Evolutionary conservation across 1,140 invertebrate species (phyloP), one percentile per base, ranked within the genome.

Genomic region (Rhyzopertha dominica): DNA sequence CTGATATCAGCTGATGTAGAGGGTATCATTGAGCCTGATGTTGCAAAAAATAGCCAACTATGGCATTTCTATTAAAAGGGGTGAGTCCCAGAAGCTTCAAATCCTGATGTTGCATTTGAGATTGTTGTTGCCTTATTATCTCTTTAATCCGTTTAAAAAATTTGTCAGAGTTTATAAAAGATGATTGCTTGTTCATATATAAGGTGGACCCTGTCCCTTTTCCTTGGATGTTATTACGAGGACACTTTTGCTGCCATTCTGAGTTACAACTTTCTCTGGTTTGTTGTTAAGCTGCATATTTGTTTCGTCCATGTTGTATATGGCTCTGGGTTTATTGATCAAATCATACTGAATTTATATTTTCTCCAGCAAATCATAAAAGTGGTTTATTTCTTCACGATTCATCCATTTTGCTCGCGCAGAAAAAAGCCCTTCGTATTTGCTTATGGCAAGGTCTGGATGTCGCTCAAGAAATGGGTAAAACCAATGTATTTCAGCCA

Each of bases 251-350:
- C 60, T 22, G 51, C 59, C 59, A 58, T 66, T 71, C 2, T 26
- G 59, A 5, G 66, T 61, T 37, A 68, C 12, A n/a, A 71, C 61
- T 53, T 66, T 58, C 18, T 56, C 61, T 18, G 61, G 43, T 53
- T 61, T 62, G 52, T 66, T 70, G 32, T 63, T 68, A 4, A 69
- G 18, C 49, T 69, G 66, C 13, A 68, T 22, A 4, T 59, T 57
- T 3, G 57, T 32, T 48, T 69, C 63, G 28, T 70, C 66, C 55
- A 65, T 65, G 41, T 69, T 70, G 23, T 45, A 71, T 13, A 69
- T 58, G 49, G 37, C 41, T 8, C 61, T 52, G 5, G 55, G 61
- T 38, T 63, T 63, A 43, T 59, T 47, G 13, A 61, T n/a, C 16
- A 65, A 29, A 46, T 60, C 44, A 56, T 66, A 54, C 41, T 63